phyloP scores from a whole-genome alignment of 2,797 vertebrate genomes.

The Falco naumanni region DNA sequence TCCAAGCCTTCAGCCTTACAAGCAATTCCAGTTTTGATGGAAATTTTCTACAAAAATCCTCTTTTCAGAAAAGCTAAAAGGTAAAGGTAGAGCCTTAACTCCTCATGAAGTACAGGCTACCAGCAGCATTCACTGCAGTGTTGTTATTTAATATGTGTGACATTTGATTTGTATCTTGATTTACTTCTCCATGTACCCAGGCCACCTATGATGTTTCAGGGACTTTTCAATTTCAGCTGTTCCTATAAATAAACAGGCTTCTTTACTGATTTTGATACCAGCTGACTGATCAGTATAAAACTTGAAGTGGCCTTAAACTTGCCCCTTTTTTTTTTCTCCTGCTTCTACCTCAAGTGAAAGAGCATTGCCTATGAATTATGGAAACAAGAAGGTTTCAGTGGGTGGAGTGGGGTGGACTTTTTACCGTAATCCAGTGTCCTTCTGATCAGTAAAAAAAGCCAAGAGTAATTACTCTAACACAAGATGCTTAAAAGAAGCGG shows the following conservation, averaged over 20 bases:
- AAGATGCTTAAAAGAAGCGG: not conserved
- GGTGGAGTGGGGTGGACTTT: not conserved
- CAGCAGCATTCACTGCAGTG: not conserved
- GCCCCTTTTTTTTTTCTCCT: not conserved
- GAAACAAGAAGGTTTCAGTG: not conserved
- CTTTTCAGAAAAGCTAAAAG: not conserved
- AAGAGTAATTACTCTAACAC: not conserved
- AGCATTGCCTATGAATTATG: not conserved
- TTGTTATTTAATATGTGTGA: not conserved
- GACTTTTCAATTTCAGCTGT: not conserved
- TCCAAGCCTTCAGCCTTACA: not conserved
- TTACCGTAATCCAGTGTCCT: not conserved
- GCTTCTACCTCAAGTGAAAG: not conserved
- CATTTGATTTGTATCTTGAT: not conserved
- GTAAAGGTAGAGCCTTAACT: not conserved
- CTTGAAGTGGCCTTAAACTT: not conserved
- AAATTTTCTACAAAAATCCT: not conserved
- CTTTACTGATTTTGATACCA: not conserved
- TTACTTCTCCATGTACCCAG: not conserved
- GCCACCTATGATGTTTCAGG: not conserved
- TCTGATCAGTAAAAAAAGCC: not conserved
- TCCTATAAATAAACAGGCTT: not conserved
- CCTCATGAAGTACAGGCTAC: not conserved
- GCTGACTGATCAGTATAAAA: not conserved
- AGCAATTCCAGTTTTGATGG: not conserved